Conservation (phyloP, 2,888 invertebrate species). For the Lochmaea crataegi region DNA sequence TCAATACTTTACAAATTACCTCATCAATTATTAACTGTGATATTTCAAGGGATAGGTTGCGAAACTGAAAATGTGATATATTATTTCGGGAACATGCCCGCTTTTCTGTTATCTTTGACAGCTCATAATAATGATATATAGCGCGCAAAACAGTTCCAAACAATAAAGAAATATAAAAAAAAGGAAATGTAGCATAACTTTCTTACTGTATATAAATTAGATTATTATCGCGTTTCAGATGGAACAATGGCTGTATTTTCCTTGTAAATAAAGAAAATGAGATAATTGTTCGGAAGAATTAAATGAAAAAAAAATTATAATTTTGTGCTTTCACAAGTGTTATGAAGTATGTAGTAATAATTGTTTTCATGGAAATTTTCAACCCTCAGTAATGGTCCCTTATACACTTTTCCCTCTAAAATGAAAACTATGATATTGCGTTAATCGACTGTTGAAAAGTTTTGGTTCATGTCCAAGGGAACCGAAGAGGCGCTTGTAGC, state of each 20-base stretch:
- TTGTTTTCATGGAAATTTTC: no score
- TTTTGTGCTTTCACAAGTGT: no score
- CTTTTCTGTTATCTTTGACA: conserved; percentile 33
- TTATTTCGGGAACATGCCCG: conserved; percentile 25
- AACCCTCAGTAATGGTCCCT: no score
- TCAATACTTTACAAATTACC: conserved; percentile 6
- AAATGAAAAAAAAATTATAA: neutral
- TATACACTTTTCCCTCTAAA: no score
- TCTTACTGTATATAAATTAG: conserved; percentile 30
- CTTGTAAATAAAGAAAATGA: no score
- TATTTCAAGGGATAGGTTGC: conserved; percentile 17
- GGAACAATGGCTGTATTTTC: conserved; percentile 1
- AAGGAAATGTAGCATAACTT: conserved; percentile 29
- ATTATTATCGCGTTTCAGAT: conserved; percentile 7
- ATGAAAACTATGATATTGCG: no score
- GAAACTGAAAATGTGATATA: conserved; percentile 28
- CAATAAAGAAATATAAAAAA: conserved; percentile 31
- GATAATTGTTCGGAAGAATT: no score
- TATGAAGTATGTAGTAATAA: no score
- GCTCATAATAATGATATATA: conserved; percentile 34
- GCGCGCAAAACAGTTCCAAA: conserved; percentile 28
- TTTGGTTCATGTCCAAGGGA: no score
- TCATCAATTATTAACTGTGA: conserved; percentile 9
- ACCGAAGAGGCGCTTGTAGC: no score
- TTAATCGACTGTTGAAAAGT: no score